These are phyloP conservation scores for Tryphoninae sp. DNA, from an alignment of 2,888 invertebrate genomes.

Conservation along the genomic window DNA sequence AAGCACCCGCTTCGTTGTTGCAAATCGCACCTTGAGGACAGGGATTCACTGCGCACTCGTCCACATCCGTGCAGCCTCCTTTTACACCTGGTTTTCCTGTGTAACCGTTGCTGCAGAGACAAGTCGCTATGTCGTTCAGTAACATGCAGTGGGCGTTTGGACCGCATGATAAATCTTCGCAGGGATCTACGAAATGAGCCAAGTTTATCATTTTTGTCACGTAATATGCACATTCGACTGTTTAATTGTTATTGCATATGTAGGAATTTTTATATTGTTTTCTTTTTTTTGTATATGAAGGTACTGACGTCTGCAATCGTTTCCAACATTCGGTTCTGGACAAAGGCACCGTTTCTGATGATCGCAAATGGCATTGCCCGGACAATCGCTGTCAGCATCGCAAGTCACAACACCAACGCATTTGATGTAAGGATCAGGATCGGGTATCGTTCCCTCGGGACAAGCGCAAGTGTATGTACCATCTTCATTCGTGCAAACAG, in stretches of 20 bases:
- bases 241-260: neutral
- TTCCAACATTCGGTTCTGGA: constrained; percentile 95
- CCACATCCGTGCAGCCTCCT: constrained; percentile 92
- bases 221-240: too few relatives aligned
- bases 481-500: constrained; percentile 89
- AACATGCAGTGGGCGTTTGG: constrained; percentile 95
- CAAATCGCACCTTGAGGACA: constrained; percentile 94
- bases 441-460: constrained; percentile 90
- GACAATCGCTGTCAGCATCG: constrained; percentile 89
- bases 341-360: constrained; percentile 90
- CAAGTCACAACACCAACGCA: constrained; percentile 93
- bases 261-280: neutral
- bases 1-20: constrained; percentile 93
- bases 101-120: constrained; percentile 91
- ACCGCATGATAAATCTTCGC: constrained; percentile 92
- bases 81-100: constrained; percentile 86
- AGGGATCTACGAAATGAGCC: constrained; percentile 87
- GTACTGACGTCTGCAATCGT: constrained; percentile 93
- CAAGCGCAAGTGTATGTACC: constrained; percentile 92
- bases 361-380: constrained; percentile 94
- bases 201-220: neutral
- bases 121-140: constrained; percentile 91
- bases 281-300: neutral
- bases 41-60: constrained; percentile 92
- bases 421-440: constrained; percentile 91